phyloP scores from a whole-genome alignment of 2,888 invertebrate genomes.

The Plemyria rubiginata region DNA sequence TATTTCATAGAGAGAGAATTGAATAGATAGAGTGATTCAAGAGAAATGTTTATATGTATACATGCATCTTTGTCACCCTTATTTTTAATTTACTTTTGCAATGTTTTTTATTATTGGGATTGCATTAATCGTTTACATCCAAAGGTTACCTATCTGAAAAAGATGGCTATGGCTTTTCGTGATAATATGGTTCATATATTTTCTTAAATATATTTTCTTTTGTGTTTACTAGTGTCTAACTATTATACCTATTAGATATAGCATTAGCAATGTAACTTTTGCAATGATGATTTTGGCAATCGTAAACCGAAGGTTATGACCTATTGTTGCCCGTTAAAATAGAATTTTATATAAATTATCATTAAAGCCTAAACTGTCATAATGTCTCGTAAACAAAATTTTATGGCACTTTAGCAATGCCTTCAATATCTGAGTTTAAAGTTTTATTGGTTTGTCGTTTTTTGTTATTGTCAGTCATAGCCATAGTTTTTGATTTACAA shows the following conservation, averaged over 20 bases:
- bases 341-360: conserved; percentile 14
- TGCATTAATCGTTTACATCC: too few relatives aligned
- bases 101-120: too few relatives aligned
- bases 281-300: conserved; percentile 10
- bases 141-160: too few relatives aligned
- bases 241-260: neutral
- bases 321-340: conserved; percentile 4
- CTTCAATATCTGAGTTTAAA: conserved; percentile 4
- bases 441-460: conserved; percentile 5
- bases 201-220: neutral
- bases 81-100: too few relatives aligned
- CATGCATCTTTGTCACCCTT: too few relatives aligned
- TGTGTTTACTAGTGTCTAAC: neutral
- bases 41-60: too few relatives aligned
- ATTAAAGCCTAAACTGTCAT: conserved; percentile 12
- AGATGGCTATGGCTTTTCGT: too few relatives aligned
- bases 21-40: too few relatives aligned
- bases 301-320: conserved; percentile 10
- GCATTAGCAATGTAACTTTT: neutral
- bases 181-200: too few relatives aligned
- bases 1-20: too few relatives aligned
- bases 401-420: conserved; percentile 2
- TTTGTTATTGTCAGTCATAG: neutral
- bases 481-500: neutral
- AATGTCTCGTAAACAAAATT: conserved; percentile 17